These are phyloP conservation scores for Pollachius pollachius DNA, from an alignment of 2,113 vertebrate species.

Conservation along the genomic window DNA sequence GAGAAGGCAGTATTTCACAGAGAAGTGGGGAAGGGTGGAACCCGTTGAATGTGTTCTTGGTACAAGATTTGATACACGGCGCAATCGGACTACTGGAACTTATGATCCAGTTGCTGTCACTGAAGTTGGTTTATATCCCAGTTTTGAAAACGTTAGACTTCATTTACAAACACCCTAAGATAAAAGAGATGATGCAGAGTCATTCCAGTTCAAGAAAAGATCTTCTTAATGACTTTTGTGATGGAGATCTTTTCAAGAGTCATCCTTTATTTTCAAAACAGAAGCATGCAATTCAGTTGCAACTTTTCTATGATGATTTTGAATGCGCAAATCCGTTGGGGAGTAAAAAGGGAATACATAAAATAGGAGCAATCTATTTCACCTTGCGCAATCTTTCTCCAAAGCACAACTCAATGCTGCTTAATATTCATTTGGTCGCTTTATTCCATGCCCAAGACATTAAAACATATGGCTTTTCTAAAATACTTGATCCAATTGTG, in stretches of 20 bases:
- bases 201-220: constrained; percentile 1
- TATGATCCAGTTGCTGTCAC: constrained; percentile 17
- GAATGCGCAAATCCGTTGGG: constrained; percentile 30
- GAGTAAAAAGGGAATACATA: constrained; percentile 18
- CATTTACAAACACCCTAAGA: constrained; percentile 16
- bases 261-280: constrained; percentile 30
- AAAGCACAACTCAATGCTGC: constrained; percentile 13
- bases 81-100: constrained; percentile 18
- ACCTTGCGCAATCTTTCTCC: not conserved
- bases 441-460: constrained; percentile 32
- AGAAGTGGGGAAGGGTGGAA: constrained; percentile 15
- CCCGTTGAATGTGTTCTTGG: constrained; percentile 35
- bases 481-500: constrained; percentile 11
- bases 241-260: constrained; percentile 26
- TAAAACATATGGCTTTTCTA: constrained; percentile 30
- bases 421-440: constrained; percentile 26
- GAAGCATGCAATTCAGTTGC: constrained; percentile 23
- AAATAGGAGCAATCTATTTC: constrained; percentile 29
- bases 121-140: constrained; percentile 21
- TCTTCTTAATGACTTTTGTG: constrained; percentile 15
- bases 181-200: constrained; percentile 22
- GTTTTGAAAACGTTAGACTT: constrained; percentile 23
- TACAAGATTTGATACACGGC: constrained; percentile 30
- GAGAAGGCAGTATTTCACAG: constrained; percentile 12
- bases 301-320: constrained; percentile 35